Evolutionary conservation across 2,888 invertebrate genomes (phyloP), one percentile per base, ranked within the genome.

Genomic region (Ochropacha duplaris): DNA sequence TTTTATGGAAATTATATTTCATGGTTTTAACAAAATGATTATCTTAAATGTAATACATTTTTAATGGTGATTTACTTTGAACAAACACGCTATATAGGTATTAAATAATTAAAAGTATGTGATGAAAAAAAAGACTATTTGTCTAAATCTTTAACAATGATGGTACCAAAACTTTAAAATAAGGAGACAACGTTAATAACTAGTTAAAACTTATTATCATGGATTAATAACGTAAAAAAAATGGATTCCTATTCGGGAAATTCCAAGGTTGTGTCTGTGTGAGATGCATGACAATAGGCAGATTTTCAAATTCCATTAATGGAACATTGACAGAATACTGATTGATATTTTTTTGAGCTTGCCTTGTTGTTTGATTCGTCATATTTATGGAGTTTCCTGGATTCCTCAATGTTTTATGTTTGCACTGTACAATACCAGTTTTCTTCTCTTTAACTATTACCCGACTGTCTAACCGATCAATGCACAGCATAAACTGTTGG

Each of bases 241-340:
- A 65, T 58, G 57, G 54, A 52, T n/a, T 44, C 49, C n/a, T 28
- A 55, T 28, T 6, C 61, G 72, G 62, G 62, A 68, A 60, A 66
- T 60, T 68, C 62, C 56, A 61, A 54, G 44, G 22, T 36, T 36
- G 34, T 31, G 34, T 22, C 49, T 8, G 8, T 31, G 31, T 22
- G 54, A 64, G 64, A 59, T 55, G 1, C 34, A 69, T 72, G 64
- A 68, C 54, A 24, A 26, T 50, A 64, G 61, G 44, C 39, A 57
- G 58, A 12, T 56, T 55, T 55, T 55, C 44, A 65, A 74, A 74
- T 72, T 71, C 68, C 71, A 64, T 57, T 39, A 60, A 55, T 31
- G 49, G 19, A 31, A 22, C 44, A 51, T 55, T 19, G 19, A 50
- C 54, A 50, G 74, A 66, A 74, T 74, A 74, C 67, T 61, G 72